phyloP scores from a whole-genome alignment of 2,797 vertebrate genomes.

The Sphenodon punctatus region DNA sequence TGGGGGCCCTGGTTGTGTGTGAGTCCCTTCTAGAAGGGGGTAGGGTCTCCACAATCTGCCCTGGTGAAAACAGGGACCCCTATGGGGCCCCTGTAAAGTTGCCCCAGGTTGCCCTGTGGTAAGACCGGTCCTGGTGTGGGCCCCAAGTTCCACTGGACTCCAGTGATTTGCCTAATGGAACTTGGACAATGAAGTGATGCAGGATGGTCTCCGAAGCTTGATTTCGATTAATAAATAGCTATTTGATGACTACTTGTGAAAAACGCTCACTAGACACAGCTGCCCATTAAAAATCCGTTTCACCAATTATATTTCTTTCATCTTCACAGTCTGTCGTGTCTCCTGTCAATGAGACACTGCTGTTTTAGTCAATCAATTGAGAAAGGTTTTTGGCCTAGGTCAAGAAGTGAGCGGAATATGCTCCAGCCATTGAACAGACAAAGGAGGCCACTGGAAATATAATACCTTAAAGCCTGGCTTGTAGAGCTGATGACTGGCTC shows the following conservation, averaged over 20 bases:
- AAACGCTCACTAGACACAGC: not conserved
- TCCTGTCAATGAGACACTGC: not conserved
- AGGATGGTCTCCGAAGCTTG: not conserved
- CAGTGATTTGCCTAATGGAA: not conserved
- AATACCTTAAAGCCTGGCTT: conserved; percentile 16
- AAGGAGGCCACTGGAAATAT: conserved; percentile 1
- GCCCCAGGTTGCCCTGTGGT: too few relatives aligned
- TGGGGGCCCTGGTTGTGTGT: too few relatives aligned
- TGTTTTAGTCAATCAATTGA: not conserved
- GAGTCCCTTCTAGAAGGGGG: too few relatives aligned
- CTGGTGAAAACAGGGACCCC: too few relatives aligned
- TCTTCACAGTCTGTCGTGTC: not conserved
- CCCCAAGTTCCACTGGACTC: not conserved
- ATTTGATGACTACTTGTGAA: not conserved
- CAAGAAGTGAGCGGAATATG: not conserved
- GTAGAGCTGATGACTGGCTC: conserved; percentile 19
- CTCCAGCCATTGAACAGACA: conserved; percentile 12
- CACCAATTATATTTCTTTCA: not conserved
- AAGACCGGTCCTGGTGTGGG: too few relatives aligned
- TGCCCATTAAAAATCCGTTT: conserved; percentile 8
- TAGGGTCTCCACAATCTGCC: too few relatives aligned
- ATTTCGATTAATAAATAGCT: not conserved
- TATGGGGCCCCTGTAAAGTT: too few relatives aligned
- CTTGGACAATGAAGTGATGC: not conserved
- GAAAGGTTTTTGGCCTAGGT: not conserved